Base-by-base conservation (phyloP, 30 jellyfish, hydroid and myxozoan species). In the Pseudorhiza aurosa region DNA sequence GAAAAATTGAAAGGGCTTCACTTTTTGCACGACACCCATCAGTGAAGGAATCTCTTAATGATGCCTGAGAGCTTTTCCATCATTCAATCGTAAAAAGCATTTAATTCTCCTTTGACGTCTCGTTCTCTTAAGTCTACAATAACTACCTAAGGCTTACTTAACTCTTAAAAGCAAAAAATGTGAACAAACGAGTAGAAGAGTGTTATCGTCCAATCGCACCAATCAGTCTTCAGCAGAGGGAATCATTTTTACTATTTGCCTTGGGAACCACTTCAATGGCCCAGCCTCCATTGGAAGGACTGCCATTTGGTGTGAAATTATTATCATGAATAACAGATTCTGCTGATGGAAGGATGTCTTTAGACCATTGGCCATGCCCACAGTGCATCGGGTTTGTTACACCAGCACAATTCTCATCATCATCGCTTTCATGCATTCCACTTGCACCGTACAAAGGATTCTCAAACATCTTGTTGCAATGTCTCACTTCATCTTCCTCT, bases 401-500 rank as follows among this genome's bases (percentile, higher is more conserved):
- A 11, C 82, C 82, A 8, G 17, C 82, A 43, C 44, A 46, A 19
- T 45, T 32, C 12, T 60, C 50, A 21, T 68, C 67, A 42, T 68
- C 68, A 26, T 49, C 65, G 29, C 50, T 55, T 26, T 68, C 44
- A 40, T 8, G 47, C 21, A 8, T 14, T 7, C 50, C 50, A 22
- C 44, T 40, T 4, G 82, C 67, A n/a, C 79, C 79, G 31, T 36
- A 65, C 39, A 65, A 37, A n/a, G 82, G 82, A 45, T 68, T 68
- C 2, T 21, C 45, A 43, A 68, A 68, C 82, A 68, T 68, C 47
- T 68, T 76, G 4, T 27, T 42, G 30, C 22, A 37, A 25, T 62
- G 62, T 1, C 60, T 50, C 22, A 72, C 87, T 33, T 85, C 96
- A 58, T 85, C 91, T 12, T 75, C 91, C 44, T 64, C 87, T 21